Evolutionary conservation across 2,888 invertebrate species (phyloP), one percentile per base, ranked within the genome.

Genomic region (Drosophila kanekoi): DNA sequence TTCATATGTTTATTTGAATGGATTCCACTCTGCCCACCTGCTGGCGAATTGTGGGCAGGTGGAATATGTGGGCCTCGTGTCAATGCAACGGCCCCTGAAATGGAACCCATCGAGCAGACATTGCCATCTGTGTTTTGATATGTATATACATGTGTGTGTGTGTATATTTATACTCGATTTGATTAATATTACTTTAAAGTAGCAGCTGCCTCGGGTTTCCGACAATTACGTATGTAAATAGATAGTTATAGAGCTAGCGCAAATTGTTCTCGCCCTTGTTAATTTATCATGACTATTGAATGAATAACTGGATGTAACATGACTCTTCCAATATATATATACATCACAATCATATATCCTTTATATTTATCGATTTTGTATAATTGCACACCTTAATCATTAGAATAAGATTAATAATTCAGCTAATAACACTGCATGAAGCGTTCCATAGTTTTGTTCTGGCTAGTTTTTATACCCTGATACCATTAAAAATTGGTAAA

Each of bases 1-100:
- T 8, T 28, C 28, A 28, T 28, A 28, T 28, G 28, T 8, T 28
- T 28, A 28, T 28, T 28, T 28, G 28, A 28, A 51, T 64, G 48
- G 40, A 23, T 53, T 57, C 37, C 43, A 45, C 13, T 41, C 18
- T 32, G 63, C 49, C 62, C 63, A 75, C 53, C 54, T 61, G 73
- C 57, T 57, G 48, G 28, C 35, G 23, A 23, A 18, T 9, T 40
- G 48, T 16, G 10, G 23, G 35, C 23, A 16, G 28, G 28, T 38
- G 28, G 38, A 44, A 14, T 54, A n/a, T 61, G 41, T 59, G 49
- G 32, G 44, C 37, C 9, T 52, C 5, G n/a, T 37, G 54, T 53
- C 23, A 37, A 20, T 52, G 57, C 28, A 54, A 74, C 53, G 68
- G 49, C 56, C 66, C 53, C 32, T 54, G 43, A 18, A 51, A 67